These are phyloP conservation scores for Apomyelois bistriatella DNA, from an alignment of 2,888 invertebrate species.

Conservation along the genomic window DNA sequence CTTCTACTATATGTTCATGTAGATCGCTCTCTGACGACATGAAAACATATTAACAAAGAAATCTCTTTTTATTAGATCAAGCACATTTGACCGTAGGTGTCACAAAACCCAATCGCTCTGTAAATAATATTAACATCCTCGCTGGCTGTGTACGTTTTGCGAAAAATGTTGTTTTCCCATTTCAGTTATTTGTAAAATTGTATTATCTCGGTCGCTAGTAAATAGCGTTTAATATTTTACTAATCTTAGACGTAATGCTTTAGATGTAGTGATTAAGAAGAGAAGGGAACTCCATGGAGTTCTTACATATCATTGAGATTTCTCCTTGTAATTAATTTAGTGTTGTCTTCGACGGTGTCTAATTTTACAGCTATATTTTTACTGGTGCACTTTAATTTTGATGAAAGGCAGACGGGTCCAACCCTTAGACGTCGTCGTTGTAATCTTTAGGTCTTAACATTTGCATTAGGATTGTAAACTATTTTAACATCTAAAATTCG, in stretches of 20 bases:
- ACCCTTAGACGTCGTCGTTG: slow-evolving; percentile 73
- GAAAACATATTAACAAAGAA: no score
- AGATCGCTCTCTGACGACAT: no score
- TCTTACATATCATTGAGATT: slow-evolving; percentile 79
- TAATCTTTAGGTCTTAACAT: slow-evolving; percentile 69
- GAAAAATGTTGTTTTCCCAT: slow-evolving; percentile 23
- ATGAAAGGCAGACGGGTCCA: slow-evolving; percentile 77
- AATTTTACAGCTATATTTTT: slow-evolving; percentile 54
- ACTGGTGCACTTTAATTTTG: slow-evolving; percentile 54
- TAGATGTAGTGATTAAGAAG: slow-evolving; percentile 69
- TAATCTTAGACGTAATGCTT: slow-evolving; percentile 69
- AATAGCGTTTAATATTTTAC: slow-evolving; percentile 57
- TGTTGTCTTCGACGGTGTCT: slow-evolving; percentile 51
- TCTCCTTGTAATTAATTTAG: slow-evolving; percentile 72
- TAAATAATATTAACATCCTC: neutral
- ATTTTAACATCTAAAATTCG: slow-evolving; percentile 71
- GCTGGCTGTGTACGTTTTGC: slow-evolving; percentile 33
- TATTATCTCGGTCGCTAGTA: slow-evolving; percentile 57
- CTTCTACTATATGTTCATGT: no score
- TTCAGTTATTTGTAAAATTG: slow-evolving; percentile 29
- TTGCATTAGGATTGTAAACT: slow-evolving; percentile 74
- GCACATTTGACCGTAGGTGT: no score
- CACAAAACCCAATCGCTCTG: no score
- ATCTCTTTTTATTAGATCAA: no score
- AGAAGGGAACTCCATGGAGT: slow-evolving; percentile 73